Conservation (phyloP, 2,888 invertebrate species). For the Tryphoninae sp. region DNA sequence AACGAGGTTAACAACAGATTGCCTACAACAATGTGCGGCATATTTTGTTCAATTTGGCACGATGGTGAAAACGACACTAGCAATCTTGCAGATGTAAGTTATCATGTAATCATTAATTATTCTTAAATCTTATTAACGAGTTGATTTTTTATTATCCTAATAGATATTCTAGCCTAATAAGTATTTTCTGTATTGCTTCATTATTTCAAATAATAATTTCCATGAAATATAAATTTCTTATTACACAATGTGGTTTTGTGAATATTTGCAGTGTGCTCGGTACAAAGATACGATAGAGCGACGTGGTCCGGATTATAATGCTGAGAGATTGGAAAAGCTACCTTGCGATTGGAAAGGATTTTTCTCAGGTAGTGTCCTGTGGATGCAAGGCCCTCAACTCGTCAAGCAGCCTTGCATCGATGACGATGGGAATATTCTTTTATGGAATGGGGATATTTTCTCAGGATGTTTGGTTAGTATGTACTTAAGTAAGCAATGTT, state of each 20-base stretch:
- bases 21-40: slow-evolving; percentile 82
- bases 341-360: slow-evolving; percentile 74
- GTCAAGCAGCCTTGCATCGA: slow-evolving; percentile 87
- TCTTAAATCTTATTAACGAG: neutral
- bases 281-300: slow-evolving; percentile 81
- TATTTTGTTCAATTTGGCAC: slow-evolving; percentile 82
- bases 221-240: slow-evolving; percentile 39
- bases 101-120: neutral
- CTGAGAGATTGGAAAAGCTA: slow-evolving; percentile 66
- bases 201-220: neutral
- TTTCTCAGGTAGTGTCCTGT: slow-evolving; percentile 86
- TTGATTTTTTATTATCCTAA: neutral
- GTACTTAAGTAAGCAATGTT: neutral
- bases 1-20: neutral
- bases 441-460: slow-evolving; percentile 96
- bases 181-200: too few relatives aligned
- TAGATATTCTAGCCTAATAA: too few relatives aligned
- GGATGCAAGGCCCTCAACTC: slow-evolving; percentile 89
- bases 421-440: slow-evolving; percentile 84
- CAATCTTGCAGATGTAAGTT: slow-evolving; percentile 64
- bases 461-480: slow-evolving; percentile 81
- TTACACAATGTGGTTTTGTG: slow-evolving; percentile 29
- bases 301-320: slow-evolving; percentile 84
- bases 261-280: slow-evolving; percentile 79
- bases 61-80: slow-evolving; percentile 62